Base-by-base conservation (phyloP, 2,888 invertebrate genomes). In the Philonicus albiceps region DNA sequence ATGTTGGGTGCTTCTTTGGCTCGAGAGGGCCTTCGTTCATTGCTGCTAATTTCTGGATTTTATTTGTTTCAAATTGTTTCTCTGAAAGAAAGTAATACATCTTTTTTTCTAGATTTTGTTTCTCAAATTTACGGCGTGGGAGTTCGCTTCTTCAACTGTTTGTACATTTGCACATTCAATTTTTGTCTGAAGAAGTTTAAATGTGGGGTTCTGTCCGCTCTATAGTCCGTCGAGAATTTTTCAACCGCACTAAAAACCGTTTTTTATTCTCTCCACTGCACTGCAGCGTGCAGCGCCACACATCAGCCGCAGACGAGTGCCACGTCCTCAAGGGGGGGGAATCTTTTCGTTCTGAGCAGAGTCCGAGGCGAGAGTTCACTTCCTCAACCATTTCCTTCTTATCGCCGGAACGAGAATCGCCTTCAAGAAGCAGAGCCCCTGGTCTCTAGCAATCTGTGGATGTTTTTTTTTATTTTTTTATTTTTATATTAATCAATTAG, bases 401-500 rank as follows among this genome's bases (percentile, higher is more conserved):
- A 49, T 49, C 49, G 5, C 49, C 49, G 49, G 49, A 49, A 49
- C 19, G 49, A n/a, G n/a, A 19, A 49, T n/a, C 49, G 49, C 49
- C 49, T 49, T n/a, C 49, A 49, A 49, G n/a, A 16, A 49, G 19
- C 27, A 11, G 64, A 64, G 19, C n/a, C 49, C 49, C n/a, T 53
- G 16, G 16, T 13, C n/a, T 43, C 13, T 43, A 11, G 49, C 64
- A 64, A 64, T 64, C 27, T 31, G 74, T 6, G 19, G 74, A n/a
- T n/a, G n/a, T n/a, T 19, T 22, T 30, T 74, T 73, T 73, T 37
- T 1, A 11, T 11, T 11, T 1, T 27, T 6, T 19, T 30, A 11
- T 34, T 73, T 73, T 31, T 34, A 11, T 76, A 19, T 73, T 75
- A 11, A 76, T 80, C 27, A 80, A 80, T 80, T 80, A 80, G 80